These are phyloP conservation scores for Plagodis dolabraria DNA, from an alignment of 2,888 invertebrate species.

Conservation along the genomic window DNA sequence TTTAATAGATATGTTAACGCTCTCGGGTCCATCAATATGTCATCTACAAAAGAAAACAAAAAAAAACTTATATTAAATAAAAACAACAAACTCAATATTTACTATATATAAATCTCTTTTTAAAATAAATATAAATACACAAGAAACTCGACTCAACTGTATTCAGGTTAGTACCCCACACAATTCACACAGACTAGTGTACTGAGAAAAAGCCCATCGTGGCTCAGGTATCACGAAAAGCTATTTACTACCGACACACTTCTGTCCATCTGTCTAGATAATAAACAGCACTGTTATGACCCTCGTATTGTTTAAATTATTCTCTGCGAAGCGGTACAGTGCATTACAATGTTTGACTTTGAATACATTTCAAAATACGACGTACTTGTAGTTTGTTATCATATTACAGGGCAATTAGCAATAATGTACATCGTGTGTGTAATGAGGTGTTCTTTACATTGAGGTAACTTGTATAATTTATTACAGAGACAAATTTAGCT, in stretches of 20 bases:
- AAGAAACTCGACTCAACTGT: too few species aligned
- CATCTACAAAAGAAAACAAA: too few species aligned
- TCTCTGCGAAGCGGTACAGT: slow-evolving; percentile 30
- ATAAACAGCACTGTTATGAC: slow-evolving; percentile 57
- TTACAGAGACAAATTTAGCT: too few species aligned
- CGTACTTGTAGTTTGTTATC: slow-evolving; percentile 7
- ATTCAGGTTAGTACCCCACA: too few species aligned
- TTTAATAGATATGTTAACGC: too few species aligned
- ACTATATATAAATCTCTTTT: too few species aligned
- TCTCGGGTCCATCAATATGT: too few species aligned
- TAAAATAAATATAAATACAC: too few species aligned
- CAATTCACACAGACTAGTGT: slow-evolving; percentile 3
- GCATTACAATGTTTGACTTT: slow-evolving; percentile 25
- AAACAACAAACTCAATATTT: too few species aligned
- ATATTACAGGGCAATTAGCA: slow-evolving; percentile 21
- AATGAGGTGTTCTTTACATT: neutral
- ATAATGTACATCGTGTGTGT: slow-evolving; percentile 1
- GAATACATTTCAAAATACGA: slow-evolving; percentile 10
- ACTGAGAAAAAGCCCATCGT: slow-evolving; percentile 14
- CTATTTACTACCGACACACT: slow-evolving; percentile 70
- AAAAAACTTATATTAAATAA: too few species aligned
- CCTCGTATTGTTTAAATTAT: slow-evolving; percentile 49
- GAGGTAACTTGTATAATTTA: too few species aligned
- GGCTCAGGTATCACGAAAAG: slow-evolving; percentile 59
- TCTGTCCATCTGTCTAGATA: slow-evolving; percentile 63